phyloP scores from a whole-genome alignment of 2,113 vertebrate genomes.

The Petaurus breviceps region DNA sequence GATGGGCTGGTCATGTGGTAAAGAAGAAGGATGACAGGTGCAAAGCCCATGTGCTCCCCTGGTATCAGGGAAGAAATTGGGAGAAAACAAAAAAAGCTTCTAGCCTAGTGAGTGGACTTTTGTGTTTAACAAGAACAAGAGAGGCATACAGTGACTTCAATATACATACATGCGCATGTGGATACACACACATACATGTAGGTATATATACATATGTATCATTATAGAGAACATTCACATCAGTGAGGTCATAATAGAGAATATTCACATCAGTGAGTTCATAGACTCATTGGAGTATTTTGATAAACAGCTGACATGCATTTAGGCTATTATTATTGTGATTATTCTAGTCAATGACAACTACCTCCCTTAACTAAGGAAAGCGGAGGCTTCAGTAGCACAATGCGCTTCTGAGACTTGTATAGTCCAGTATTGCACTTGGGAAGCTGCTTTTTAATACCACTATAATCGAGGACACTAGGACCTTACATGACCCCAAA shows the following conservation, averaged over 20 bases:
- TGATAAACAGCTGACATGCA: neutral
- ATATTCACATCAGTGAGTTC: neutral
- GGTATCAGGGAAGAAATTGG: neutral
- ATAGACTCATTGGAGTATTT: neutral
- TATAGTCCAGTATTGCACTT: neutral
- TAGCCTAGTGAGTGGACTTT: neutral
- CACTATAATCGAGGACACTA: neutral
- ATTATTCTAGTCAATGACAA: neutral
- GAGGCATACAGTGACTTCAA: neutral
- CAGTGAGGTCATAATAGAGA: neutral
- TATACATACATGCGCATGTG: too few relatives aligned
- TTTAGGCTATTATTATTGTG: neutral
- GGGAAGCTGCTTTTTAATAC: neutral
- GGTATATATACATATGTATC: too few relatives aligned
- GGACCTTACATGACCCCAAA: neutral
- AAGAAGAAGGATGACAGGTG: neutral
- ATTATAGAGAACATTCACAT: neutral
- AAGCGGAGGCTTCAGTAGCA: neutral
- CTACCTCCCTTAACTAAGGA: neutral
- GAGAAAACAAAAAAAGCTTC: neutral
- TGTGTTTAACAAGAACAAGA: neutral
- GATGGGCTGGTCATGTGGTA: neutral
- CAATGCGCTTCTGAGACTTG: neutral
- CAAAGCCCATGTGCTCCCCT: neutral
- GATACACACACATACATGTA: too few relatives aligned